phyloP scores from a whole-genome alignment of 2,888 invertebrate genomes.

The Metallyticus violacea region DNA sequence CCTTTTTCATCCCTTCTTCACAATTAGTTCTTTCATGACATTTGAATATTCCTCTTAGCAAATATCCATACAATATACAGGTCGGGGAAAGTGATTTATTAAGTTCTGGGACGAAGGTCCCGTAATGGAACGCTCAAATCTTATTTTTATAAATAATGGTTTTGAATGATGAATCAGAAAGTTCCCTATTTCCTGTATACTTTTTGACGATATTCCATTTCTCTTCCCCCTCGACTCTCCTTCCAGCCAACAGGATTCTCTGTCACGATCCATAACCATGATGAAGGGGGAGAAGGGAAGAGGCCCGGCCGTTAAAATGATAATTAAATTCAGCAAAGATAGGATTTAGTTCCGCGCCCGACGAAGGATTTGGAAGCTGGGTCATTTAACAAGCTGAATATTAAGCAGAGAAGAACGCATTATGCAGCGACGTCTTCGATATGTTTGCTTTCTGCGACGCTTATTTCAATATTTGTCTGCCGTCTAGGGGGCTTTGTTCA shows the following conservation, averaged over 20 bases:
- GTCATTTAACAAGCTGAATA: background rate
- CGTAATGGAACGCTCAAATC: slow-evolving; percentile 18
- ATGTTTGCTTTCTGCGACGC: background rate
- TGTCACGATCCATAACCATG: background rate
- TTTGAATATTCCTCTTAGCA: background rate
- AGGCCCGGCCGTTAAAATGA: background rate
- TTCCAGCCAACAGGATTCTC: background rate
- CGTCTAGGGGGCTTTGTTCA: background rate
- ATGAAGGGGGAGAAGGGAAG: background rate
- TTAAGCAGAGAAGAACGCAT: background rate
- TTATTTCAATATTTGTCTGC: background rate
- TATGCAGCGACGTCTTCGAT: background rate
- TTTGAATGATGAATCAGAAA: slow-evolving; percentile 21
- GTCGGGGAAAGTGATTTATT: slow-evolving; percentile 23
- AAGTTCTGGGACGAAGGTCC: slow-evolving; percentile 22
- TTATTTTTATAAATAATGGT: slow-evolving; percentile 25
- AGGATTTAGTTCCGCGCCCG: background rate
- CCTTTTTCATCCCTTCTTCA: background rate
- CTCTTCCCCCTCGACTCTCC: background rate
- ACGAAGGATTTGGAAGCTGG: background rate
- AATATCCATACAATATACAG: slow-evolving; percentile 4
- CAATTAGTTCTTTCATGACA: background rate
- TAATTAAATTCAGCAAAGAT: slow-evolving; percentile 18
- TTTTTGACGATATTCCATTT: background rate
- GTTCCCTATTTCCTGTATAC: slow-evolving; percentile 7